Evolutionary conservation across 2,888 invertebrate genomes (phyloP), one percentile per base, ranked within the genome.

Genomic region (Sinopyrophorus schimmeli): DNA sequence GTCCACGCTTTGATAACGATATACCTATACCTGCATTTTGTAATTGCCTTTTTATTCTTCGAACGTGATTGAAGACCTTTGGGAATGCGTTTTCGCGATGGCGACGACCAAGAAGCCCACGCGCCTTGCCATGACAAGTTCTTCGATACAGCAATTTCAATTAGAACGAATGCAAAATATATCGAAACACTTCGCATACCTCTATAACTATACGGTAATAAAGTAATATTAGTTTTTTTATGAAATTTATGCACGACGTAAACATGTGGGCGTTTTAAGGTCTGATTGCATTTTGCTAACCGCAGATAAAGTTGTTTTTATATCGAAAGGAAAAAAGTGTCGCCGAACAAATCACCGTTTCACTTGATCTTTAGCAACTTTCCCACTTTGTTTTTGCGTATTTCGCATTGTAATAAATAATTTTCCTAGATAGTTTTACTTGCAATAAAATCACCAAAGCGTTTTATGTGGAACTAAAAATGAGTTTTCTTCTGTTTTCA

Each of bases 141-240:
- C 38, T 46, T 38, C 28, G 47, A 47, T 46, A 32, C 39, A 26
- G 27, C 32, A 39, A 27, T 39, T 47, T 47, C 47, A 47, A 47
- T 39, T 47, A 47, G 47, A 39, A 32, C 39, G 18, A 27, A 27
- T 40, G 28, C 17, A 31, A 38, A 39, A 46, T 24, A 31, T 46
- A 39, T 31, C 24, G 32, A 26, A 38, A 39, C 47, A 47, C 47
- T 20, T 47, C 39, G 34, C 47, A 39, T 47, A 34, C 39, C 40
- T n/a, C n/a, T n/a, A n/a, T n/a, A n/a, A n/a, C n/a, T 23, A 21
- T 31, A n/a, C 27, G 17, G 23, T 47, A 47, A 39, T 32, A 47
- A 39, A 44, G 28, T 44, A 38, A 37, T 37, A 32, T 39, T 28
- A 40, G 18, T 27, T 35, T 47, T 47, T 34, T 28, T 40, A 41